phyloP scores from a whole-genome alignment of 2,797 vertebrate genomes.

The Pachyuromys duprasi region DNA sequence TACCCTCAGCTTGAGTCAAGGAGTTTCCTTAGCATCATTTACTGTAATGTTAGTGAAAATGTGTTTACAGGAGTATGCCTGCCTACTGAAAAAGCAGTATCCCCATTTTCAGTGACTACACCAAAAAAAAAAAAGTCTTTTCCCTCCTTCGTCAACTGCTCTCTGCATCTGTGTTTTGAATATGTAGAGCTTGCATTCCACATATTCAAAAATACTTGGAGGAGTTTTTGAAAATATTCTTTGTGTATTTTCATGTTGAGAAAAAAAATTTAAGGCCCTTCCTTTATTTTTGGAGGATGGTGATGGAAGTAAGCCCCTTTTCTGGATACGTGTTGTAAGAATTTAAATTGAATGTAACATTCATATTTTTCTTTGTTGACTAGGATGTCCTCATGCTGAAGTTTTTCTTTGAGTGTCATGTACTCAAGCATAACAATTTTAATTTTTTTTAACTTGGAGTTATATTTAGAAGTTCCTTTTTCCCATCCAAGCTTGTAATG shows the following conservation, averaged over 20 bases:
- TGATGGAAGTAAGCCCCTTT: background rate
- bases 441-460: constrained; percentile 25
- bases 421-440: constrained; percentile 24
- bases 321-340: constrained; percentile 31
- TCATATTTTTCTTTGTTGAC: constrained; percentile 43
- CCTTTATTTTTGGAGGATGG: too few species aligned
- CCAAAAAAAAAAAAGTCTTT: background rate
- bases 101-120: background rate
- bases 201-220: constrained; percentile 39
- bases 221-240: constrained; percentile 30
- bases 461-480: constrained; percentile 45
- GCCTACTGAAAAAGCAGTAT: too few species aligned
- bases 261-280: constrained; percentile 26
- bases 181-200: background rate
- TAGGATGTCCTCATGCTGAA: background rate
- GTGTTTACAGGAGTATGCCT: background rate
- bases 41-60: background rate
- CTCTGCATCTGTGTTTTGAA: background rate
- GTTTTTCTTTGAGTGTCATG: constrained; percentile 34
- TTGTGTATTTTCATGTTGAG: background rate
- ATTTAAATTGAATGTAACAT: constrained; percentile 34
- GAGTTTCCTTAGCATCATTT: background rate
- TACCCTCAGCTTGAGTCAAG: background rate
- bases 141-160: background rate
- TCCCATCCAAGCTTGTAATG: constrained; percentile 3